These are phyloP conservation scores for Marcusenius ussheri DNA, from an alignment of 2,113 vertebrate species.

Conservation along the genomic window DNA sequence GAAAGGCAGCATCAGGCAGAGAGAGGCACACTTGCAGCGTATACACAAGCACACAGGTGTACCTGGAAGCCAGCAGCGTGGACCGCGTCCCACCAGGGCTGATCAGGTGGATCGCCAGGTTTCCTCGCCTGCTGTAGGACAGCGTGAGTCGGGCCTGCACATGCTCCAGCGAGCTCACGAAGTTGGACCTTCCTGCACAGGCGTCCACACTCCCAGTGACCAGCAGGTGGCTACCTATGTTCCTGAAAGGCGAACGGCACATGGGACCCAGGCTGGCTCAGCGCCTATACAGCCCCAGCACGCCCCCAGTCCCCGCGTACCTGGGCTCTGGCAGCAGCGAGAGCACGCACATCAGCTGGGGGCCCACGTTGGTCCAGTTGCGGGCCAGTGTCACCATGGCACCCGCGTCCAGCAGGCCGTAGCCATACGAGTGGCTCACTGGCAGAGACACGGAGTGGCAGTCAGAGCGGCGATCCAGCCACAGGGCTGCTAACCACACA, in stretches of 20 bases:
- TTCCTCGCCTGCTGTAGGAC: slow-evolving; percentile 86
- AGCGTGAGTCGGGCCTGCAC: slow-evolving; percentile 83
- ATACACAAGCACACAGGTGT: background rate
- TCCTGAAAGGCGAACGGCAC: background rate
- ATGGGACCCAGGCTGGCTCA: background rate
- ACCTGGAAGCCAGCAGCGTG: slow-evolving; percentile 63
- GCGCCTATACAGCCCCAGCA: background rate
- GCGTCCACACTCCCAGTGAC: slow-evolving; percentile 75
- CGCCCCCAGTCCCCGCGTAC: slow-evolving; percentile 46
- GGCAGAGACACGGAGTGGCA: slow-evolving; percentile 21
- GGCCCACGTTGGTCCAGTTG: slow-evolving; percentile 84
- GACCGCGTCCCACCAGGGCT: slow-evolving; percentile 91
- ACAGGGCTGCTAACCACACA: background rate
- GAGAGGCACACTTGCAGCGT: background rate
- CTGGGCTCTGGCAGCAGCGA: slow-evolving; percentile 77
- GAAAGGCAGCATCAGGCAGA: too few relatives aligned
- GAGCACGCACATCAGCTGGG: slow-evolving; percentile 80
- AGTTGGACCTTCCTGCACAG: slow-evolving; percentile 75
- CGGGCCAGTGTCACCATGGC: slow-evolving; percentile 83
- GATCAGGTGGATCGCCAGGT: slow-evolving; percentile 84
- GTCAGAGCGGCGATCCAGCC: background rate
- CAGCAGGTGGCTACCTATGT: slow-evolving; percentile 69
- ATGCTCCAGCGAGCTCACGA: slow-evolving; percentile 81
- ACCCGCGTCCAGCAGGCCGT: slow-evolving; percentile 83
- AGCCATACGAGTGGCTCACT: slow-evolving; percentile 97